A percentile compares a stretch with the other conserved stretches of the same genome.
Conservation (phyloP, 2,888 invertebrate species). For the Phortica okadai region DNA sequence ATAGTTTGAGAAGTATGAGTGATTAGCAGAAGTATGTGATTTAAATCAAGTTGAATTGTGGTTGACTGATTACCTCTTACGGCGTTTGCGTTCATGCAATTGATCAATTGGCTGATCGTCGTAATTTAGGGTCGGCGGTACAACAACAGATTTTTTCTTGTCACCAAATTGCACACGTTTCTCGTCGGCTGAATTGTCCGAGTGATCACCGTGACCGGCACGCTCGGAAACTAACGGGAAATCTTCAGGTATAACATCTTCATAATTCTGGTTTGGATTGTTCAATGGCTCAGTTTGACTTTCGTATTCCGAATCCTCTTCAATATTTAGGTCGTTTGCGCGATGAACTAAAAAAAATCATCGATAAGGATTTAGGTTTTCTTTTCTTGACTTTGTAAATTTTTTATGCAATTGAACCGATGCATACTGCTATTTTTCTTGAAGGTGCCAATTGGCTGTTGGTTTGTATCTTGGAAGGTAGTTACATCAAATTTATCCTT, state of each 20-base stretch:
- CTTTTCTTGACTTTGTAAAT: neutral
- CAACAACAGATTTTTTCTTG: slow-evolving; percentile 74
- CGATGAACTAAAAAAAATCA: slow-evolving; percentile 65
- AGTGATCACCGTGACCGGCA: slow-evolving; percentile 76
- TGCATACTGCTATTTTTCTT: slow-evolving; percentile 68
- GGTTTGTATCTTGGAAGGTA: slow-evolving; percentile 76
- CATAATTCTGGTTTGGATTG: slow-evolving; percentile 71
- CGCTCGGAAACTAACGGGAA: slow-evolving; percentile 77
- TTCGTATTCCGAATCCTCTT: slow-evolving; percentile 74
- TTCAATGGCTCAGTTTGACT: slow-evolving; percentile 71
- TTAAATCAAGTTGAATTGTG: neutral
- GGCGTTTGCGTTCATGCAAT: slow-evolving; percentile 77
- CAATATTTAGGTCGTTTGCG: slow-evolving; percentile 73
- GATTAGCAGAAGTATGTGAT: neutral
- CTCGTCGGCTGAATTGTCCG: slow-evolving; percentile 75
- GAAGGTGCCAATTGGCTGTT: slow-evolving; percentile 68
- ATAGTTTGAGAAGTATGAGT: neutral
- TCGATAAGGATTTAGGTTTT: slow-evolving; percentile 17
- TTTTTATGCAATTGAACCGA: neutral
- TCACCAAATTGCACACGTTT: slow-evolving; percentile 78
- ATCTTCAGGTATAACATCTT: slow-evolving; percentile 75
- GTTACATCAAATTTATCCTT: slow-evolving; percentile 80
- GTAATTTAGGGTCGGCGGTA: slow-evolving; percentile 72
- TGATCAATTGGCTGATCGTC: slow-evolving; percentile 75
- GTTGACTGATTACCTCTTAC: slow-evolving; percentile 75